These are phyloP conservation scores for Eutolmus rufibarbis DNA, from an alignment of 2,888 invertebrate species.

Conservation along the genomic window DNA sequence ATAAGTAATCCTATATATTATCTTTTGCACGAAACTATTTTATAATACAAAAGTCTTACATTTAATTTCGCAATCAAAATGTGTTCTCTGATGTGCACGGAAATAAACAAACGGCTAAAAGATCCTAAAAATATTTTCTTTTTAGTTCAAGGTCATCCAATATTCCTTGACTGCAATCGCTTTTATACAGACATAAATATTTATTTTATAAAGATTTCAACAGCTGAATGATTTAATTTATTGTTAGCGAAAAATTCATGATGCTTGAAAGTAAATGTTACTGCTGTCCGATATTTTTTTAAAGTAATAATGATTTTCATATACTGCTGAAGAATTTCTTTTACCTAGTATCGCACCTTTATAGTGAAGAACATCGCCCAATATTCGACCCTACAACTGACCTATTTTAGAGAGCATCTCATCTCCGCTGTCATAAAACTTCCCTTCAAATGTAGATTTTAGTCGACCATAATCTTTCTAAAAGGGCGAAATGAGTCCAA, in stretches of 20 bases:
- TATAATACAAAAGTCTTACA: too few species aligned
- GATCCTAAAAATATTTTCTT: background rate
- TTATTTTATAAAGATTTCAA: background rate
- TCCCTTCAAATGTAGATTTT: background rate
- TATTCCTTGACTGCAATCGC: background rate
- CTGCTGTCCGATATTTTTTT: background rate
- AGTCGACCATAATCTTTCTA: background rate
- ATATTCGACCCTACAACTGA: background rate
- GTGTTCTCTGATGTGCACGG: too few species aligned
- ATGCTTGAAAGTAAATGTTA: background rate
- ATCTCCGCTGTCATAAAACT: background rate
- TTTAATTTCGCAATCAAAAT: too few species aligned
- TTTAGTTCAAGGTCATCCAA: background rate
- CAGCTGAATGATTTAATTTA: background rate
- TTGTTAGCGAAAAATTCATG: background rate
- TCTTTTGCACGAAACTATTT: too few species aligned
- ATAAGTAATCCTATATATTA: background rate
- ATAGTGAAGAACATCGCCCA: background rate
- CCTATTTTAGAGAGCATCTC: background rate
- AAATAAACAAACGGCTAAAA: background rate
- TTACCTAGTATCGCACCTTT: too few species aligned
- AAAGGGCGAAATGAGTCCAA: background rate
- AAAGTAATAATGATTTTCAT: too few species aligned
- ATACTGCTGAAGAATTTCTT: too few species aligned
- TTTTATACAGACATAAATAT: background rate